phyloP scores from a whole-genome alignment of 2,888 invertebrate species.

The Phyto melanocephala region DNA sequence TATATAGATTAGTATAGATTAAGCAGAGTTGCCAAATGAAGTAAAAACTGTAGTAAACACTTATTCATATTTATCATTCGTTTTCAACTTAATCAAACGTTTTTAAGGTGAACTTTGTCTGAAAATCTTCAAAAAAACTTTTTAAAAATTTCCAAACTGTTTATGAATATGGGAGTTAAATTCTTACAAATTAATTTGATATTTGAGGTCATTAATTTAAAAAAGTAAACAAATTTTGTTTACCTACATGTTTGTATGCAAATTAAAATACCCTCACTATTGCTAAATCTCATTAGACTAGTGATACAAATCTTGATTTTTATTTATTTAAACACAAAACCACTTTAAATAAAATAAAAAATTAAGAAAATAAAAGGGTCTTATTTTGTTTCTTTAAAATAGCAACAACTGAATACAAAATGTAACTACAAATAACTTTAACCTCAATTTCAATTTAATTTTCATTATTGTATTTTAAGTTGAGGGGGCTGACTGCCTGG shows the following conservation, averaged over 20 bases:
- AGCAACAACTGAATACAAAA: neutral
- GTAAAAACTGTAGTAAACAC: too few species aligned
- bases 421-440: slow-evolving; percentile 30
- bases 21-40: too few species aligned
- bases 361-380: neutral
- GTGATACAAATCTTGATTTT: slow-evolving; percentile 45
- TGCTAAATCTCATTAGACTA: slow-evolving; percentile 68
- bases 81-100: too few species aligned
- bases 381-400: neutral
- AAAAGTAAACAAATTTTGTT: neutral
- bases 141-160: too few species aligned
- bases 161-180: too few species aligned
- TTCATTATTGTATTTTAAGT: neutral
- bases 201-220: too few species aligned
- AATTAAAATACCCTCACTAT: slow-evolving; percentile 66
- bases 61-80: too few species aligned
- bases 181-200: too few species aligned
- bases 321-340: slow-evolving; percentile 21
- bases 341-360: slow-evolving; percentile 34
- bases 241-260: neutral
- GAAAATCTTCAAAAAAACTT: too few species aligned
- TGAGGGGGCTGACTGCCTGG: slow-evolving; percentile 17
- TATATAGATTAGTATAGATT: too few species aligned
- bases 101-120: too few species aligned
- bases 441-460: slow-evolving; percentile 39